Evolutionary conservation across 2,113 vertebrate genomes (phyloP).

Genomic region (Mormyrus lacerda): DNA sequence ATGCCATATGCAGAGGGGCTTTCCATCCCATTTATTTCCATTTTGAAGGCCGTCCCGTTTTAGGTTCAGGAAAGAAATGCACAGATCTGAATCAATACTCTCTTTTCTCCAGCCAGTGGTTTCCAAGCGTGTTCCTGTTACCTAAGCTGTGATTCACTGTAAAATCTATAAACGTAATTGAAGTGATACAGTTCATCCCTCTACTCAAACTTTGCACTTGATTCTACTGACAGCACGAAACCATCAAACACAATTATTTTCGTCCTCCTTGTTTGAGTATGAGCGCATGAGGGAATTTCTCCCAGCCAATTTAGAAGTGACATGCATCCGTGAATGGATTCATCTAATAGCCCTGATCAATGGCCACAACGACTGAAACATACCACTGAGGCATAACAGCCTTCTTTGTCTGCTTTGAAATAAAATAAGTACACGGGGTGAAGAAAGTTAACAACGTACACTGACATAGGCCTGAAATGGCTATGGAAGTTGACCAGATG

Average conservation of each 20-base stretch:
- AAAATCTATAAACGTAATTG: slow-evolving; percentile 12
- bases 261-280: background rate
- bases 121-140: background rate
- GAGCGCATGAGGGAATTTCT: background rate
- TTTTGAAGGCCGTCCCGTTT: background rate
- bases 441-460: background rate
- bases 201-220: background rate
- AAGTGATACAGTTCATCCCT: slow-evolving; percentile 2
- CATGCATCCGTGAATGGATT: background rate
- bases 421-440: background rate
- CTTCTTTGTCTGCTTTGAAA: background rate
- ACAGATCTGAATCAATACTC: background rate
- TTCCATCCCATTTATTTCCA: background rate
- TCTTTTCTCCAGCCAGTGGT: background rate
- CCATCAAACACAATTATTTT: slow-evolving; percentile 14
- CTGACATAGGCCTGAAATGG: background rate
- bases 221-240: background rate
- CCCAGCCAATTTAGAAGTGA: background rate
- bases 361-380: background rate
- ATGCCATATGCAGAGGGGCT: background rate
- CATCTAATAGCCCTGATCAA: background rate
- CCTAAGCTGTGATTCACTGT: slow-evolving; percentile 8
- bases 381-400: background rate
- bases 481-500: background rate
- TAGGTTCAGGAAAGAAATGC: background rate